These are phyloP conservation scores for Drosophila atripex DNA, from an alignment of 2,888 invertebrate species.

Conservation along the genomic window DNA sequence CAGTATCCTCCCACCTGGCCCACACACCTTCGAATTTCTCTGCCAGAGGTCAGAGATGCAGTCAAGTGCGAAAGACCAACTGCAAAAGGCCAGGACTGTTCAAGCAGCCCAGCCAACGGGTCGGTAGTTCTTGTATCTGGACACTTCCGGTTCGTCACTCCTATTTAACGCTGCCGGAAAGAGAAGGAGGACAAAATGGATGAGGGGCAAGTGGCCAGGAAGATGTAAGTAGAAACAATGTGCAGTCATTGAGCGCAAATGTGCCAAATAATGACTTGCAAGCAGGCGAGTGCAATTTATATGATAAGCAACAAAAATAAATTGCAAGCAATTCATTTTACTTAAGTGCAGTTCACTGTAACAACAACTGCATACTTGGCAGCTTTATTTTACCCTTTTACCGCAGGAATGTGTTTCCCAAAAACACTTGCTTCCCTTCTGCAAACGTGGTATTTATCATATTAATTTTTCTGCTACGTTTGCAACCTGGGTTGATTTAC, in stretches of 20 bases:
- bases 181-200: not conserved
- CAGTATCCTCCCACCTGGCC: conserved; percentile 19
- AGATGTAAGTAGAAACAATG: conserved; percentile 56
- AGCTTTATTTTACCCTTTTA: conserved; percentile 37
- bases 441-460: conserved; percentile 54
- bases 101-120: conserved; percentile 19
- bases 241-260: conserved; percentile 79
- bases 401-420: conserved; percentile 15
- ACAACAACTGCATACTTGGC: conserved; percentile 54
- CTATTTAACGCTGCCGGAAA: conserved; percentile 30
- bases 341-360: conserved; percentile 67
- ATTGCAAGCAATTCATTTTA: conserved; percentile 80
- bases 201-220: conserved; percentile 8
- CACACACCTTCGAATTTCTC: not conserved
- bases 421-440: conserved; percentile 29
- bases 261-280: conserved; percentile 81
- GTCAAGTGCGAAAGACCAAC: conserved; percentile 75
- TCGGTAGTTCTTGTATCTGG: conserved; percentile 57
- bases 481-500: conserved; percentile 58
- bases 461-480: conserved; percentile 51
- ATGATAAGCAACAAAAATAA: conserved; percentile 80
- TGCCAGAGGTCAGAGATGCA: conserved; percentile 56
- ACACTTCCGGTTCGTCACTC: conserved; percentile 75
- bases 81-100: conserved; percentile 48
- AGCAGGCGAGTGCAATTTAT: conserved; percentile 78